Evolutionary conservation across 2,113 vertebrate species (phyloP), one percentile per base, ranked within the genome.

Genomic region (Scolopax mira): DNA sequence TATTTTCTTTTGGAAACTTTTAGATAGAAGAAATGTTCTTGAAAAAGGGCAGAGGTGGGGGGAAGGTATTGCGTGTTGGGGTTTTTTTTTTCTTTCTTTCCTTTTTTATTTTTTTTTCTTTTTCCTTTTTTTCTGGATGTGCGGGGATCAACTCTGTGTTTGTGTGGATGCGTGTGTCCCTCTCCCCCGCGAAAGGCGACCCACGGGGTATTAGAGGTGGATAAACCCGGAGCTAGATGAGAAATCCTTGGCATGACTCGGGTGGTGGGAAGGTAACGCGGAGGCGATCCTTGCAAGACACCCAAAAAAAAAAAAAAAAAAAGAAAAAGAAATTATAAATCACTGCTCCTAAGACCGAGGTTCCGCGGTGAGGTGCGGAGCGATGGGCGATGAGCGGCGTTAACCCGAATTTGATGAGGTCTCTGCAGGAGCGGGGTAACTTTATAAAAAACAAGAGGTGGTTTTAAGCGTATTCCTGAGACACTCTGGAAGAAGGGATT

Each of bases 1-100:
- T 98, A 99, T 98, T 98, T 98, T 97, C 97, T 97, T 90, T 97
- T 89, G 97, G 96, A 97, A 98, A 98, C 97, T 98, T 98, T 95
- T 79, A 97, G 97, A 93, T 91, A 97, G 96, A 49, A 85, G 88
- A 95, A 97, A 95, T 90, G 96, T 37, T 95, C 79, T 91, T 78
- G 89, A 65, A 22, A 71, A 93, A 80, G 86, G 92, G 96, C 90
- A 80, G 79, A 89, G 74, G 74, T 80, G 48, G 69, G 80, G 44
- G 5, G 39, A 73, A 93, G 88, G 77, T 90, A 93, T 92, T 11
- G 22, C 51, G 28, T 58, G 60, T 64, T 64, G 61, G 60, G 57
- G 28, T 42, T 64, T 66, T 52, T 48, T 51, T 81, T 24, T 13
- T 58, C 22, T n/a, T 57, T 64, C n/a, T n/a, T 12, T 13, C 5